A percentile compares a stretch with the other conserved stretches of the same genome.
Conservation (phyloP, 2,797 vertebrate genomes). For the Propithecus perrieri region DNA sequence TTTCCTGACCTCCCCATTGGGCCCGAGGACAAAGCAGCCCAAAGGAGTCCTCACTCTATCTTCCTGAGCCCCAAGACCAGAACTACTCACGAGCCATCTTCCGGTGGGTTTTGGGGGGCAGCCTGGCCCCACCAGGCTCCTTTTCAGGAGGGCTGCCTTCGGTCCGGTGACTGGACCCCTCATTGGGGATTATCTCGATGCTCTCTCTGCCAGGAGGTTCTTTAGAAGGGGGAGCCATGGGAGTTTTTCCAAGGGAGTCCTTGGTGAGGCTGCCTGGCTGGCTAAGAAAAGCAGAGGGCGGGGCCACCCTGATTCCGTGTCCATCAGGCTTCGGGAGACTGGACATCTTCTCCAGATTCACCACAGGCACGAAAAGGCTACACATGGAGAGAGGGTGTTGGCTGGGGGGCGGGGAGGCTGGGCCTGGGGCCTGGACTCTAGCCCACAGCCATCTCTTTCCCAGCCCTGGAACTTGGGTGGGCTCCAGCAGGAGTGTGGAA, state of each 20-base stretch:
- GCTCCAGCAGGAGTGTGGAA: conserved; percentile 33
- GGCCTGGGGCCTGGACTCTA: conserved; percentile 39
- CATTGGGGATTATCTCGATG: conserved; percentile 62
- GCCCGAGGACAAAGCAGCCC: background rate
- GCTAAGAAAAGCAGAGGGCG: conserved; percentile 81
- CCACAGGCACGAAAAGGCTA: conserved; percentile 92
- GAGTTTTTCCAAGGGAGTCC: conserved; percentile 83
- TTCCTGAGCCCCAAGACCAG: background rate
- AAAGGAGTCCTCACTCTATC: background rate
- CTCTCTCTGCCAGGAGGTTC: conserved; percentile 82
- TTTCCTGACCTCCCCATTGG: background rate
- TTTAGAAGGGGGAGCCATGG: conserved; percentile 79
- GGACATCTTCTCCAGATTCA: conserved; percentile 91
- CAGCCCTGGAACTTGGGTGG: conserved; percentile 25
- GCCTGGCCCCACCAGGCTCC: conserved; percentile 75
- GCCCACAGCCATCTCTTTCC: conserved; percentile 59
- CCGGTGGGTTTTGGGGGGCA: conserved; percentile 89
- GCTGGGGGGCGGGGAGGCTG: conserved; percentile 32
- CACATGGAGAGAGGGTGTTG: conserved; percentile 54
- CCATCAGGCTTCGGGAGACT: conserved; percentile 89
- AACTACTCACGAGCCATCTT: conserved; percentile 93
- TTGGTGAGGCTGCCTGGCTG: conserved; percentile 82
- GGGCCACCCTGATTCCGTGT: conserved; percentile 88
- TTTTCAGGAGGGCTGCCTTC: conserved; percentile 78
- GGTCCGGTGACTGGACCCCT: conserved; percentile 65